Conservation (phyloP, 2,888 invertebrate species). For the Drosophila kambysellisi region DNA sequence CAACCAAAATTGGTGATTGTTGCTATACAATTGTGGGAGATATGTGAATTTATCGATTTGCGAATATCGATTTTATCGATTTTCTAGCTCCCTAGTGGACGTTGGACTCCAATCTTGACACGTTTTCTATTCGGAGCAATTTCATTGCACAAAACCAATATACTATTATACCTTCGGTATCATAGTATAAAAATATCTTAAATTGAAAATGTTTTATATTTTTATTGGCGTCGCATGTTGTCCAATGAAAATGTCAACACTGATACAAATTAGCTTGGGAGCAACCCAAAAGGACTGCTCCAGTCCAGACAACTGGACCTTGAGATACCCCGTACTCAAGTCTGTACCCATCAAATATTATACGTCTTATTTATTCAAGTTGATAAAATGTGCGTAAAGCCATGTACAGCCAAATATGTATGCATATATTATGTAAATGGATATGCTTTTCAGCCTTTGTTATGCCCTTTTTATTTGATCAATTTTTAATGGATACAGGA, state of each 20-base stretch:
- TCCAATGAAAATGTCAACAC: conserved; percentile 44
- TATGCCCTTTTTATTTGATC: not conserved
- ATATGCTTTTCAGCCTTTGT: not conserved
- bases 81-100: too few species aligned
- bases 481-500: conserved; percentile 1
- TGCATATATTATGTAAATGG: not conserved
- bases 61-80: too few species aligned
- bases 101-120: too few species aligned
- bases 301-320: not conserved
- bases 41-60: too few species aligned
- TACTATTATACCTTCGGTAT: too few species aligned
- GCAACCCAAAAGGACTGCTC: conserved; percentile 1
- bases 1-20: too few species aligned
- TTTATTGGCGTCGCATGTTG: conserved; percentile 30
- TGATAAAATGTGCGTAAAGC: not conserved
- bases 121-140: too few species aligned
- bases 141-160: too few species aligned
- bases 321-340: not conserved
- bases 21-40: too few species aligned
- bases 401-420: not conserved
- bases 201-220: conserved; percentile 68
- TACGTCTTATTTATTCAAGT: not conserved
- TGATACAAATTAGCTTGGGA: conserved; percentile 28
- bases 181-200: conserved; percentile 20
- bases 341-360: not conserved